Conservation (phyloP, 1,140 invertebrate genomes). For the Drosophila nannoptera region DNA sequence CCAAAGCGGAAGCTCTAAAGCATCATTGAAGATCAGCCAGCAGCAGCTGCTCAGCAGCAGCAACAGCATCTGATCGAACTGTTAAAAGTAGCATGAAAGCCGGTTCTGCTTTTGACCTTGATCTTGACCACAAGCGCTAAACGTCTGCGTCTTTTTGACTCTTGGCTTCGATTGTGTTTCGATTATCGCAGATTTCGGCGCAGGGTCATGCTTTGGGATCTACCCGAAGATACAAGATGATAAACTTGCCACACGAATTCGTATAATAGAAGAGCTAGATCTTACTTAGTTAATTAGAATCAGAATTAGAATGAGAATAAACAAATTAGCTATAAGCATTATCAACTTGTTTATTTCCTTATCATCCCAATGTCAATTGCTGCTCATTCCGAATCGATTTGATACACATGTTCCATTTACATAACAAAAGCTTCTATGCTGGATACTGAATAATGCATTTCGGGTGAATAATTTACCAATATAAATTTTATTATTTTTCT, state of each 20-base stretch:
- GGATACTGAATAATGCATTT: too few relatives aligned
- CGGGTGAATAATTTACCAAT: too few relatives aligned
- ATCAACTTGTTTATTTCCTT: too few relatives aligned
- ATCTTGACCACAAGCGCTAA: conserved; percentile 66
- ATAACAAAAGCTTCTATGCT: too few relatives aligned
- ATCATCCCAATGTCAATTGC: too few relatives aligned
- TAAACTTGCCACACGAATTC: not conserved
- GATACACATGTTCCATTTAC: too few relatives aligned
- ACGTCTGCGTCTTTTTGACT: not conserved
- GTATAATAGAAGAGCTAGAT: too few relatives aligned
- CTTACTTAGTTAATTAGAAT: too few relatives aligned
- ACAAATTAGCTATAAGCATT: too few relatives aligned
- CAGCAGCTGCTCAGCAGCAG: conserved; percentile 17
- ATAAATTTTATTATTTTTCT: too few relatives aligned
- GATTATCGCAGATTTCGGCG: conserved; percentile 25
- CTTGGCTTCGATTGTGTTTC: conserved; percentile 8
- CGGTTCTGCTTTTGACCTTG: conserved; percentile 58
- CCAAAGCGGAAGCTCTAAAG: conserved; percentile 56
- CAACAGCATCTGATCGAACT: conserved; percentile 46
- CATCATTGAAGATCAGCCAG: conserved; percentile 48
- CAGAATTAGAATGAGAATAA: too few relatives aligned
- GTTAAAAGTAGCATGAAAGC: conserved; percentile 59
- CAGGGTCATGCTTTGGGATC: conserved; percentile 25
- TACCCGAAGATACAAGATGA: not conserved
- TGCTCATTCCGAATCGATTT: too few relatives aligned